Evolutionary conservation across 2,797 vertebrate species (phyloP).

Genomic region (Clamator glandarius): DNA sequence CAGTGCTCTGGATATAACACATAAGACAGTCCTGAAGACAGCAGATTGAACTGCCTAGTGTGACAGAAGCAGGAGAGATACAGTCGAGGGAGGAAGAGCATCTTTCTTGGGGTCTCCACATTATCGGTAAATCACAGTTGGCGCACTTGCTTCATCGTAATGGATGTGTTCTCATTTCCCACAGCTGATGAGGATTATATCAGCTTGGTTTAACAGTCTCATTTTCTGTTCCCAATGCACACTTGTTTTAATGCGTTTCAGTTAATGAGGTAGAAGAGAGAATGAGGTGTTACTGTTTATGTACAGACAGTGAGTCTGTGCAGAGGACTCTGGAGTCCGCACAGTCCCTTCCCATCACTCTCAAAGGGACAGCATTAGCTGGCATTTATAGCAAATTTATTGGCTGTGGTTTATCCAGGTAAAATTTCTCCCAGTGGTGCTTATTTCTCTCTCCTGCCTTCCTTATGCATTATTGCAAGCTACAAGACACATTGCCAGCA

Average conservation of each 20-base stretch:
- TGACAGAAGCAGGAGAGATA: neutral
- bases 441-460: neutral
- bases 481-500: neutral
- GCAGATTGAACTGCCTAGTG: neutral
- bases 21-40: neutral
- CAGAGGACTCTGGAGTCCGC: neutral
- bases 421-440: conserved; percentile 9
- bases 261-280: conserved; percentile 83
- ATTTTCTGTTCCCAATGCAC: conserved; percentile 81
- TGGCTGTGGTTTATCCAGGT: conserved; percentile 44
- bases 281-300: conserved; percentile 78
- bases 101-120: conserved; percentile 28
- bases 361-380: conserved; percentile 43
- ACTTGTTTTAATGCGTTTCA: conserved; percentile 82
- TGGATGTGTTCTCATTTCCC: conserved; percentile 74
- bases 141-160: conserved; percentile 53
- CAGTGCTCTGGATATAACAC: neutral
- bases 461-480: neutral
- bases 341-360: conserved; percentile 52
- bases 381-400: conserved; percentile 49
- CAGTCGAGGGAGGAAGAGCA: neutral
- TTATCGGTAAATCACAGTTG: neutral
- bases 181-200: conserved; percentile 80
- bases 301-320: conserved; percentile 67
- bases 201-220: conserved; percentile 82